A percentile compares a stretch with the other conserved stretches of the same genome.
Evolutionary conservation across 2,113 vertebrate species (phyloP).

Genomic region (Desmodus rotundus): DNA sequence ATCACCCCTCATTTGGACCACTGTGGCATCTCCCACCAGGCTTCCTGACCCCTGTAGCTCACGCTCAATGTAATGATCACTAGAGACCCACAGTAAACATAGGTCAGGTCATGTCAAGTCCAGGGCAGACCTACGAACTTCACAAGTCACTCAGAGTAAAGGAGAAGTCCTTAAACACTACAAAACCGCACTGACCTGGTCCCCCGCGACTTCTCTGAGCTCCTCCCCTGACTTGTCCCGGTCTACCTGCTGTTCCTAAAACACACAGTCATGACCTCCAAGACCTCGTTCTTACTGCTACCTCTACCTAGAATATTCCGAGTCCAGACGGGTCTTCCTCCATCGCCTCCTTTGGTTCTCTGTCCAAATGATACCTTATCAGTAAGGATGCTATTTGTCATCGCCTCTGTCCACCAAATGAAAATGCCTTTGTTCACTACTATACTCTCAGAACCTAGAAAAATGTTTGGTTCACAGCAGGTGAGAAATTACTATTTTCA

Average conservation of each 20-base stretch:
- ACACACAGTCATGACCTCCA: background rate
- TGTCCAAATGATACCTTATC: background rate
- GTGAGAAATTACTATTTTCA: background rate
- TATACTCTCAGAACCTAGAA: background rate
- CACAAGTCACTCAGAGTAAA: background rate
- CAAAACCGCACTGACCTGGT: background rate
- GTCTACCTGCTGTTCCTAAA: background rate
- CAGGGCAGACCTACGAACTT: background rate
- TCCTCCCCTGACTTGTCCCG: background rate
- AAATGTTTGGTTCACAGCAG: background rate
- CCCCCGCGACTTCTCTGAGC: background rate
- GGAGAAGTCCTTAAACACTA: background rate
- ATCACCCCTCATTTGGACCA: background rate
- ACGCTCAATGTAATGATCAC: background rate
- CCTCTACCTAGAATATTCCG: background rate
- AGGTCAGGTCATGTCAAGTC: background rate
- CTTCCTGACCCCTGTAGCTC: background rate
- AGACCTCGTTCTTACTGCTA: background rate
- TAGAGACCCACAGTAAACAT: background rate
- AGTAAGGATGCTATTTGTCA: background rate
- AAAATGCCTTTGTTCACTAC: background rate
- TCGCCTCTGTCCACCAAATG: background rate
- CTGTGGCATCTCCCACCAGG: background rate
- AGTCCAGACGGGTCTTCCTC: background rate
- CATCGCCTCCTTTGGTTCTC: background rate